Evolutionary conservation across 2,113 vertebrate genomes (phyloP).

Genomic region (Grammomys surdaster): DNA sequence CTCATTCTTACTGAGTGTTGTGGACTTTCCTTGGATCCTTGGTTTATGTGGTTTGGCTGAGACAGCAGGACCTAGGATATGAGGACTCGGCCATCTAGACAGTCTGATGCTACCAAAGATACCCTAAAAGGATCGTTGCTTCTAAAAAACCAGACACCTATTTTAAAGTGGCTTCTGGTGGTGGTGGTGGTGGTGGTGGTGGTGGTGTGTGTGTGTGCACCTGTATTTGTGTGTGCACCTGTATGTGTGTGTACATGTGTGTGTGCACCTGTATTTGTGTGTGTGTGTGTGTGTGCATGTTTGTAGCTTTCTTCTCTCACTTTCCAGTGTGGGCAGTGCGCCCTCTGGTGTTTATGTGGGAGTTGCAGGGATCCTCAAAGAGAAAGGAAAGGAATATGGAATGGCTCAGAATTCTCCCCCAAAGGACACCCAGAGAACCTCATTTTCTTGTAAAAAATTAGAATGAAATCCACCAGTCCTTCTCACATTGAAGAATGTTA

Average conservation of each 20-base stretch:
- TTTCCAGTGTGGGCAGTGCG: neutral
- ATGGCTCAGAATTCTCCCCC: neutral
- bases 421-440: accelerated
- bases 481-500: accelerated
- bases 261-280: accelerated
- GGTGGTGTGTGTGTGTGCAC: neutral
- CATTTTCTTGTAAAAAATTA: accelerated
- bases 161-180: neutral
- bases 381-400: neutral
- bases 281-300: no score
- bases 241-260: neutral
- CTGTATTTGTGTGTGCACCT: no score
- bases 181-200: neutral
- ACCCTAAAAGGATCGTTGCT: accelerated
- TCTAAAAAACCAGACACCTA: accelerated
- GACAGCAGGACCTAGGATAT: neutral
- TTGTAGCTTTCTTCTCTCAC: neutral
- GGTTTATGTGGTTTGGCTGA: neutral
- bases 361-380: neutral
- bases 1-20: neutral
- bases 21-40: neutral
- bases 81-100: neutral
- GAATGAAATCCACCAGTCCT: accelerated
- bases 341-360: neutral
- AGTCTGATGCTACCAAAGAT: neutral